phyloP scores from a whole-genome alignment of 2,888 invertebrate species.

The Tipula helvola region DNA sequence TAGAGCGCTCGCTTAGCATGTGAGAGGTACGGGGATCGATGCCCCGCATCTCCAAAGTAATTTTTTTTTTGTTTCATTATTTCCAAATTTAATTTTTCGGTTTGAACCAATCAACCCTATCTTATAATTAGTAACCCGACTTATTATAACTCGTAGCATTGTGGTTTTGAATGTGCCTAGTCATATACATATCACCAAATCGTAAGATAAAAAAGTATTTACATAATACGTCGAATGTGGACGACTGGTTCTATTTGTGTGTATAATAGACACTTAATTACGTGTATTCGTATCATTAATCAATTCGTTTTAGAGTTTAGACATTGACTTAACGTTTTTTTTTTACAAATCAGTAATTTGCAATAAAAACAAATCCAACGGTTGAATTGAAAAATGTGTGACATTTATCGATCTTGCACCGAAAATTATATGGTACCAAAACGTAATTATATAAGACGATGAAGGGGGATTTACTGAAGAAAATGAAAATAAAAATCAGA shows the following conservation, averaged over 20 bases:
- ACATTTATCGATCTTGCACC: not conserved
- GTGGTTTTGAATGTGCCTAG: not conserved
- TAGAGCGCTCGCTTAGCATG: slow-evolving; percentile 13
- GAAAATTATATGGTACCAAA: not conserved
- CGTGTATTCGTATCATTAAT: not conserved
- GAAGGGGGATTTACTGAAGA: not conserved
- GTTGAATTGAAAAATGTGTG: not conserved
- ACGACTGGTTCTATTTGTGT: not conserved
- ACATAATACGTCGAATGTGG: not conserved
- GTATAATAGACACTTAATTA: not conserved
- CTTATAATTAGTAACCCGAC: not conserved
- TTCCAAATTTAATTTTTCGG: not conserved
- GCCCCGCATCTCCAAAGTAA: not conserved
- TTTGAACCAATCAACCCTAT: not conserved
- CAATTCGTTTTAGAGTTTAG: no score
- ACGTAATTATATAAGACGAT: not conserved
- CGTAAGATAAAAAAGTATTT: not conserved
- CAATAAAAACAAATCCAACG: not conserved
- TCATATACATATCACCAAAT: not conserved
- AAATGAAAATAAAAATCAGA: not conserved
- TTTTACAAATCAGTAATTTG: not conserved
- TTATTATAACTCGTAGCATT: not conserved
- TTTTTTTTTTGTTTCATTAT: not conserved
- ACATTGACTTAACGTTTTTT: not conserved
- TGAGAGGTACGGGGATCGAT: slow-evolving; percentile 13